Evolutionary conservation across 2,113 vertebrate genomes (phyloP).

Genomic region (Zosterops hypoxanthus): DNA sequence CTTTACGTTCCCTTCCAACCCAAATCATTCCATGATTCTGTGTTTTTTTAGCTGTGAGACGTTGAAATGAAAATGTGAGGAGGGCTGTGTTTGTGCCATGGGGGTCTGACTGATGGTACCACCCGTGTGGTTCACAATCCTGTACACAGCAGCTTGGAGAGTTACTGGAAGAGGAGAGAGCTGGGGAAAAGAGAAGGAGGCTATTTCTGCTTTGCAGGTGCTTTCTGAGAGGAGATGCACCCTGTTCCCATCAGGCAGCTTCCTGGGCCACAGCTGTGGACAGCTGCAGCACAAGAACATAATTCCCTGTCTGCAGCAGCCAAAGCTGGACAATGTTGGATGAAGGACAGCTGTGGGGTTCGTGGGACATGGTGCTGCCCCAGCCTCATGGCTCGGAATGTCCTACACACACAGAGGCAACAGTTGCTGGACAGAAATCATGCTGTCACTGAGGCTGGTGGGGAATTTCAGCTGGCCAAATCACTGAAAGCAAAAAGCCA

Average conservation of each 20-base stretch:
- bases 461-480: neutral
- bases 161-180: neutral
- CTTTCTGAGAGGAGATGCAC: neutral
- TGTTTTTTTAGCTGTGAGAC: neutral
- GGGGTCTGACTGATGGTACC: neutral
- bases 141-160: fast-evolving
- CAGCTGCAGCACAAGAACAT: neutral
- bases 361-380: neutral
- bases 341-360: neutral
- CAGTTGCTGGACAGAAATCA: constrained; percentile 42
- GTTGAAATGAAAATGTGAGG: neutral
- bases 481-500: neutral
- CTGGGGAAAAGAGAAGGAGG: neutral
- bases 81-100: neutral
- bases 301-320: neutral
- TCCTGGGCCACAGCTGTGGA: neutral
- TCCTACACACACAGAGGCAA: neutral
- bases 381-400: fast-evolving
- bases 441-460: neutral
- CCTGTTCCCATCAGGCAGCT: neutral
- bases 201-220: neutral
- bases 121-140: fast-evolving
- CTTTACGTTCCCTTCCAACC: neutral
- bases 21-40: neutral
- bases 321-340: neutral